A percentile compares a stretch with the other conserved stretches of the same genome.
Conservation (phyloP, 1,140 invertebrate genomes). For the Trichogramma pretiosum region DNA sequence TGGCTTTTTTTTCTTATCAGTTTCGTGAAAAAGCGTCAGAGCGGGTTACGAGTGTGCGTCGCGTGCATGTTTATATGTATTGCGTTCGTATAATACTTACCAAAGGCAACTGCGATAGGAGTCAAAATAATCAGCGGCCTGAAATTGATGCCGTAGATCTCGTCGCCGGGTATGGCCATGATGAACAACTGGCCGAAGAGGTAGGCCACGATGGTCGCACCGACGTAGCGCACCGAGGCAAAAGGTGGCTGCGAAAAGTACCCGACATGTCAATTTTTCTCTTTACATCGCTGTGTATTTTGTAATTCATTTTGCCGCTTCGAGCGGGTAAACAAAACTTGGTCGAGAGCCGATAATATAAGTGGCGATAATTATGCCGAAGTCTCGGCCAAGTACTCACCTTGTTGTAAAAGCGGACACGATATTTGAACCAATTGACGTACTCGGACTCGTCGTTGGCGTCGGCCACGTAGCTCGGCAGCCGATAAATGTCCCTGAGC, state of each 20-base stretch:
- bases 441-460: constrained; percentile 72
- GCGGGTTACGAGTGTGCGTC: too few relatives aligned
- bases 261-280: too few relatives aligned
- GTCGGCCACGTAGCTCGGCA: constrained; percentile 80
- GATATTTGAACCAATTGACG: constrained; percentile 55
- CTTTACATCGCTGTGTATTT: too few relatives aligned
- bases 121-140: constrained; percentile 60
- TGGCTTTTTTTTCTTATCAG: too few relatives aligned
- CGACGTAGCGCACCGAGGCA: constrained; percentile 65
- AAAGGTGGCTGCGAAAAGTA: constrained; percentile 72
- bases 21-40: too few relatives aligned
- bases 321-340: neutral
- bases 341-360: too few relatives aligned
- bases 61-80: neutral
- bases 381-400: constrained; percentile 38
- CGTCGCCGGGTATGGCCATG: constrained; percentile 68
- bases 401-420: constrained; percentile 55
- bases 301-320: neutral
- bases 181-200: constrained; percentile 68
- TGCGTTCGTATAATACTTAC: constrained; percentile 43
- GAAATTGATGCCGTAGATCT: constrained; percentile 61
- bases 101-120: constrained; percentile 64
- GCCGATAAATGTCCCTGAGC: constrained; percentile 74
- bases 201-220: constrained; percentile 68
- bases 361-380: too few relatives aligned